Evolutionary conservation across 2,888 invertebrate genomes (phyloP), one percentile per base, ranked within the genome.

Genomic region (Busseola fusca): DNA sequence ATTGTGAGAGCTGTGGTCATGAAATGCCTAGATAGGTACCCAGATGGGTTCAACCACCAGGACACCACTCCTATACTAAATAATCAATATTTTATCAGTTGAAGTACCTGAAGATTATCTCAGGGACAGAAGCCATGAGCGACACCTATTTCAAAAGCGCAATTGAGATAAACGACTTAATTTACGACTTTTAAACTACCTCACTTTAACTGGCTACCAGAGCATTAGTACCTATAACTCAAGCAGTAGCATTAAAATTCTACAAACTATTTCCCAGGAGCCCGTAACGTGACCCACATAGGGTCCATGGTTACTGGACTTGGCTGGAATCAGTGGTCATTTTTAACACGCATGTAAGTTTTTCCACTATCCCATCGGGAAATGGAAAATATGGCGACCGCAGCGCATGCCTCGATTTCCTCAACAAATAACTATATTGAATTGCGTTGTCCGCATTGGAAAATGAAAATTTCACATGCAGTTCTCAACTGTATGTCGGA

Each of bases 321-420:
- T 64, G 64, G 52, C 58, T 63, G 48, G 42, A 69, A 62, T 80
- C 76, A 59, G 63, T 66, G 70, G 78, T 77, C 78, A 82, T 80
- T 82, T 73, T 77, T 81, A 77, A 76, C 78, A 69, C 54, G 87
- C 83, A 81, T 84, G 83, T 84, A 84, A 86, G 76, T 72, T 77
- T 75, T 70, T 60, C 77, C 69, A 62, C 62, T 64, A 81, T 82
- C 76, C 86, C 84, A 71, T 62, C 75, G 81, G 90, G 86, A 88
- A 89, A 85, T 84, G 79, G 83, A 81, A 88, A 88, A 88, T 90
- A 90, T 87, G 81, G 84, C 83, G 84, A 80, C 86, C 87, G 84
- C 88, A 86, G 64, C 74, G 76, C 74, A 76, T 63, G 75, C 79
- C 82, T 83, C 78, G 76, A 85, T 88, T 87, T 86, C 83, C 85